Conservation (phyloP, 2,797 vertebrate species). For the Champsocephalus gunnari region DNA sequence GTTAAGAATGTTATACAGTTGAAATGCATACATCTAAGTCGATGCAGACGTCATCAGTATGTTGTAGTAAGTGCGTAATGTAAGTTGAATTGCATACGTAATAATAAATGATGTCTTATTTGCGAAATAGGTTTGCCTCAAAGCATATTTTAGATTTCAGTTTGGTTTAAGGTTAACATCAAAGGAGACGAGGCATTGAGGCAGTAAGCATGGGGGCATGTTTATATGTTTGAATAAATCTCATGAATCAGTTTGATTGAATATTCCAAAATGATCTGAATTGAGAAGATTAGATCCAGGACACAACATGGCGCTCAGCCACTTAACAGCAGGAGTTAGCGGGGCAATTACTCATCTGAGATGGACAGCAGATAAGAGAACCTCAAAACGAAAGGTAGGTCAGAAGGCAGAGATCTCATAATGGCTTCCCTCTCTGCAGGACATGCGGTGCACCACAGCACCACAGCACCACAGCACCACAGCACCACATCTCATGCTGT, state of each 20-base stretch:
- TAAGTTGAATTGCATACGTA: too few relatives aligned
- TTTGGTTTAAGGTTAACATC: too few relatives aligned
- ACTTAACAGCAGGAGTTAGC: constrained; percentile 14
- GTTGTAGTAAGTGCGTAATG: too few relatives aligned
- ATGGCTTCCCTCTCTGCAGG: background rate
- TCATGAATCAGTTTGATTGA: constrained; percentile 4
- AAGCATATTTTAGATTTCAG: too few relatives aligned
- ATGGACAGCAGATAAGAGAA: constrained; percentile 61
- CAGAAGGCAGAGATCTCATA: constrained; percentile 20
- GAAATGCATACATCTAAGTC: too few relatives aligned
- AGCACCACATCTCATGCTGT: background rate
- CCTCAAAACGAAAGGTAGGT: constrained; percentile 59
- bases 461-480: background rate
- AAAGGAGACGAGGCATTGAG: too few relatives aligned
- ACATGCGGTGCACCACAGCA: background rate
- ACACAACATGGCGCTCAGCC: constrained; percentile 19
- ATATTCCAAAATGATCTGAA: constrained; percentile 40
- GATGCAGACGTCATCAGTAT: too few relatives aligned
- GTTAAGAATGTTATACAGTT: too few relatives aligned
- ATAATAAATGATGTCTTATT: too few relatives aligned
- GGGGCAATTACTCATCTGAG: constrained; percentile 42
- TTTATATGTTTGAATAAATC: too few relatives aligned
- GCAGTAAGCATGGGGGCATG: constrained; percentile 7
- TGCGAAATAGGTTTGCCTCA: too few relatives aligned
- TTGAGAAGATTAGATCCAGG: constrained; percentile 52